These are phyloP conservation scores for Drosophila asahinai DNA, from an alignment of 1,140 invertebrate species.

Conservation along the genomic window DNA sequence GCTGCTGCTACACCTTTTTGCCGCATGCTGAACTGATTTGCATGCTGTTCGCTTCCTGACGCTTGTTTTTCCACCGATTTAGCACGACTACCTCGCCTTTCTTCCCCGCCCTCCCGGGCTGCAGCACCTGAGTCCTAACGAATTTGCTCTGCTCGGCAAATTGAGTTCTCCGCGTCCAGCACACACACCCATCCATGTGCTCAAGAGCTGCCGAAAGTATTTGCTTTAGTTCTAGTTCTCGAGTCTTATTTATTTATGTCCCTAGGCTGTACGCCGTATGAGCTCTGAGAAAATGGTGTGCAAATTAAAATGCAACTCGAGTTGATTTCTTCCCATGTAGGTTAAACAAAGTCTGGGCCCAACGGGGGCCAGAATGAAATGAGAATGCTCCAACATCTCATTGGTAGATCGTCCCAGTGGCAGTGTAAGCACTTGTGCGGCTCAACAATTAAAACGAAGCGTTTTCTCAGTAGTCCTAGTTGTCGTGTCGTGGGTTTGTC, in stretches of 20 bases:
- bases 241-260: conserved; percentile 73
- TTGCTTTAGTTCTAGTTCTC: conserved; percentile 66
- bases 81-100: conserved; percentile 35
- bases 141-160: conserved; percentile 39
- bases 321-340: conserved; percentile 64
- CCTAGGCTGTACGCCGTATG: conserved; percentile 18
- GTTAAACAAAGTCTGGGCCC: conserved; percentile 69
- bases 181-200: not conserved
- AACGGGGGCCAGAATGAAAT: conserved; percentile 51
- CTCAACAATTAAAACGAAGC: conserved; percentile 77
- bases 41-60: conserved; percentile 60
- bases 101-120: not conserved
- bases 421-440: conserved; percentile 69
- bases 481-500: conserved; percentile 47
- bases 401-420: conserved; percentile 20
- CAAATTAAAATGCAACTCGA: conserved; percentile 79
- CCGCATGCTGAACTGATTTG: conserved; percentile 65
- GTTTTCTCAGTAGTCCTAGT: conserved; percentile 21
- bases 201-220: conserved; percentile 34
- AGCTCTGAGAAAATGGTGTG: conserved; percentile 54
- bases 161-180: conserved; percentile 19
- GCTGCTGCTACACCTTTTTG: conserved; percentile 57
- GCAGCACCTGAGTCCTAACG: conserved; percentile 20
- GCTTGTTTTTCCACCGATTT: conserved; percentile 78
- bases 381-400: conserved; percentile 30